phyloP scores from a whole-genome alignment of 2,888 invertebrate genomes.

The Idaea aversata region DNA sequence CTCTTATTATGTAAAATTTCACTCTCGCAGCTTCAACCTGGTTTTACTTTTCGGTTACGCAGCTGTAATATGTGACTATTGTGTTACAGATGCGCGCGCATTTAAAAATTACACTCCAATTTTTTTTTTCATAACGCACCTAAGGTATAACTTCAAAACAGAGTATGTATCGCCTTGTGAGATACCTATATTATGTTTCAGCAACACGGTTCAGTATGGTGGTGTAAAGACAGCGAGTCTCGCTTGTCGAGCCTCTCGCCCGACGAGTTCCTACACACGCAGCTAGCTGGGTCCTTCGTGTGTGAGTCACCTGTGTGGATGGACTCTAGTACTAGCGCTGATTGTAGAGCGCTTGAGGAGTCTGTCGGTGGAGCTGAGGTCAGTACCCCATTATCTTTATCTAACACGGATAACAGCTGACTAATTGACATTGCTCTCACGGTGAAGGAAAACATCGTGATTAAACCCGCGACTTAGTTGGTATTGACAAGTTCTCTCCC shows the following conservation, averaged over 20 bases:
- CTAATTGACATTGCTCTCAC: too few species aligned
- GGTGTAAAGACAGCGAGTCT: conserved; percentile 88
- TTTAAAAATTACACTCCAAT: too few species aligned
- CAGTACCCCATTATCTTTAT: conserved; percentile 11
- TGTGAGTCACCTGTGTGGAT: conserved; percentile 97
- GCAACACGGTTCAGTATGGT: conserved; percentile 99
- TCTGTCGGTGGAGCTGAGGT: conserved; percentile 90
- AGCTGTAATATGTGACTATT: too few species aligned
- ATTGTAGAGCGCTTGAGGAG: conserved; percentile 90
- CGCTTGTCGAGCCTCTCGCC: conserved; percentile 84
- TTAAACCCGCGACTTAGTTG: too few species aligned
- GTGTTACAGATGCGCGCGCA: too few species aligned
- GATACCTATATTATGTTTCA: conserved; percentile 50
- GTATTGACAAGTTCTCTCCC: too few species aligned
- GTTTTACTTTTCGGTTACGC: too few species aligned
- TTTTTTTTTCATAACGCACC: too few species aligned
- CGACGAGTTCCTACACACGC: conserved; percentile 89
- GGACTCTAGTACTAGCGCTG: conserved; percentile 90
- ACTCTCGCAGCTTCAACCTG: background rate
- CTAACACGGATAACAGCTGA: conserved; percentile 2
- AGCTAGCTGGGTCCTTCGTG: conserved; percentile 89
- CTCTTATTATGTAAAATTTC: background rate
- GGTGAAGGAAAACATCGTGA: too few species aligned
- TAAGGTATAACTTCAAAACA: too few species aligned
- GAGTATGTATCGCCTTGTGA: too few species aligned